Evolutionary conservation across 2,888 invertebrate species (phyloP), one percentile per base, ranked within the genome.

Genomic region (Antitype chi): DNA sequence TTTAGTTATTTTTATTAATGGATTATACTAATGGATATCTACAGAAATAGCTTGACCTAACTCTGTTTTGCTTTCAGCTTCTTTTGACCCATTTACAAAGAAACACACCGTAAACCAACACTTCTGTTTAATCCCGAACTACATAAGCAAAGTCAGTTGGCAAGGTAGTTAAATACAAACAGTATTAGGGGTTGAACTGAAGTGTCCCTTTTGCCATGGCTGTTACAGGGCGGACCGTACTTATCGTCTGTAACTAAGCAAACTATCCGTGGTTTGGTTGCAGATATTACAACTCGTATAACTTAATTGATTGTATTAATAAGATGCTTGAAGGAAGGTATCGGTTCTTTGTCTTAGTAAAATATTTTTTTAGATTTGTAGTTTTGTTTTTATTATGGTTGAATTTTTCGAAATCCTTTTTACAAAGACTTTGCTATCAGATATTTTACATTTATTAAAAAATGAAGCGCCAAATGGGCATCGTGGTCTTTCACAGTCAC

Each of bases 191-290:
- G 59, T 53, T 28, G 47, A 23, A 66, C 60, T 64, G 53, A 59
- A 71, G 77, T 38, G 68, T 62, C 20, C 67, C 68, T 64, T 78
- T 78, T 79, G 64, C 49, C 59, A 7, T 9, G 43, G 6, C 70
- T 53, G 75, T 80, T 80, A 85, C 80, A 85, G 85, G 85, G 59
- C 23, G 20, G 38, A 74, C 79, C 79, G 74, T 75, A 80, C 84
- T 74, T 78, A 70, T 64, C 55, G n/a, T 20, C 32, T 11, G 52
- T n/a, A 52, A 52, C 32, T 25, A 62, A 68, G 43, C 55, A 43
- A 57, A 74, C 43, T 68, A 25, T 63, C 15, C 25, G 57, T 53
- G 38, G 25, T 69, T 80, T n/a, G 28, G 43, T 32, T 67, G 52
- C 43, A 32, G n/a, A 66, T 53, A 59, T 43, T 71, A 52, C 2